Percentiles rank a stretch among this genome's conserved stretches.
These are phyloP conservation scores for Agrotis exclamationis DNA, from an alignment of 2,888 invertebrate species.

Conservation along the genomic window DNA sequence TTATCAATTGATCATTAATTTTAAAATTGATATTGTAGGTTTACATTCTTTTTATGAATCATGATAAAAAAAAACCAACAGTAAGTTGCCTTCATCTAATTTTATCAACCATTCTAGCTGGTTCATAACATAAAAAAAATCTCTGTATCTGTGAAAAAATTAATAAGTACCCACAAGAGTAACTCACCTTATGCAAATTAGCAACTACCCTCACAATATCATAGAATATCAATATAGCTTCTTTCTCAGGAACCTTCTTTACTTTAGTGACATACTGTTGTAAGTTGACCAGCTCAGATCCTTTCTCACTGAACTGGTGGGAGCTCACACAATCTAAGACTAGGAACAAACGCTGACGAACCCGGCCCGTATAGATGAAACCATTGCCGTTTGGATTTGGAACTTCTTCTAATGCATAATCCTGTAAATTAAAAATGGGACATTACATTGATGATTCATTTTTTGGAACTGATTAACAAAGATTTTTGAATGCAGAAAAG, in stretches of 20 bases:
- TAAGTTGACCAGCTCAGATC: conserved; percentile 92
- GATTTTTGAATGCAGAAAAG: too few relatives aligned
- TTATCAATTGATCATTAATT: too few relatives aligned
- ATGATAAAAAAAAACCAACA: too few relatives aligned
- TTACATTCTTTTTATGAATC: too few relatives aligned
- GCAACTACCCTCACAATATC: conserved; percentile 94
- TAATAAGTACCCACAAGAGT: not conserved
- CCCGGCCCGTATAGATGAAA: conserved; percentile 90
- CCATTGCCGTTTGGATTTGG: conserved; percentile 86
- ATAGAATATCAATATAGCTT: conserved; percentile 94
- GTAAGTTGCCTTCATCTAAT: too few relatives aligned
- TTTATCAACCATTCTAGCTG: too few relatives aligned
- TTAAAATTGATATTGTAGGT: too few relatives aligned
- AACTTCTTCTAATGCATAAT: conserved; percentile 93
- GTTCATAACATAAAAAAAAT: too few relatives aligned
- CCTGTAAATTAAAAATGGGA: conserved; percentile 85
- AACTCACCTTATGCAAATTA: conserved; percentile 93
- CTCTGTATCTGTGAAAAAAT: too few relatives aligned
- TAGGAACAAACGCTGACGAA: conserved; percentile 92
- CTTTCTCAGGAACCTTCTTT: conserved; percentile 94
- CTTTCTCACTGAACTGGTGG: conserved; percentile 92
- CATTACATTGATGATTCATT: too few relatives aligned
- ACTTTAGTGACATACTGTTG: conserved; percentile 95
- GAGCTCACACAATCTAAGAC: conserved; percentile 94
- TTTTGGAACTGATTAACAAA: too few relatives aligned